Evolutionary conservation across 2,888 invertebrate genomes (phyloP).

Genomic region (Luperina nickerlii): DNA sequence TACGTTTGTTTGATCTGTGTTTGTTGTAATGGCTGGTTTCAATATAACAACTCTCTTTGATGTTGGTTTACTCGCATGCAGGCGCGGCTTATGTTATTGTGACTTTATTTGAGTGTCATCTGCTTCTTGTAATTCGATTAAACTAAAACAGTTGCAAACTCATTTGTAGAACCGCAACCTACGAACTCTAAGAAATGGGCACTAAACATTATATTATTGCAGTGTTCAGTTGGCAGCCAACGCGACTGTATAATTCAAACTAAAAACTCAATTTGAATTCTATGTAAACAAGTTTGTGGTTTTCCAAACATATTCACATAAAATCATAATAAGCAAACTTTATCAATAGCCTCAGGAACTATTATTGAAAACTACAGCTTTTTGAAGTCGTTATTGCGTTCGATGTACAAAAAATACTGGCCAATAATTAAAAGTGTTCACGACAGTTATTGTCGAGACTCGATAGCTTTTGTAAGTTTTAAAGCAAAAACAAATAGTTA

Average conservation of each 20-base stretch:
- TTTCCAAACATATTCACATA: slow-evolving; percentile 85
- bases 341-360: slow-evolving; percentile 81
- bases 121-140: slow-evolving; percentile 30
- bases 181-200: slow-evolving; percentile 59
- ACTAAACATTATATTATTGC: slow-evolving; percentile 66
- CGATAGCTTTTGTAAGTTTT: not conserved
- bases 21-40: slow-evolving; percentile 29
- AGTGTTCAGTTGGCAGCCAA: slow-evolving; percentile 81
- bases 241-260: slow-evolving; percentile 85
- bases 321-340: slow-evolving; percentile 87
- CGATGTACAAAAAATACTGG: slow-evolving; percentile 36
- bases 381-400: slow-evolving; percentile 60
- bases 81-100: not conserved
- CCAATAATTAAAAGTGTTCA: slow-evolving; percentile 31
- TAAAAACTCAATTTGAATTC: slow-evolving; percentile 86
- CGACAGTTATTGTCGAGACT: slow-evolving; percentile 28
- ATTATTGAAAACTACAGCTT: slow-evolving; percentile 70
- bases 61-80: not conserved
- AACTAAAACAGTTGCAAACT: slow-evolving; percentile 57
- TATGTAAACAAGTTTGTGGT: slow-evolving; percentile 86
- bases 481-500: slow-evolving; percentile 15
- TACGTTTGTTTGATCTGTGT: slow-evolving; percentile 44
- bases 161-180: slow-evolving; percentile 54
- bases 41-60: slow-evolving; percentile 30
- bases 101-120: slow-evolving; percentile 7